Base-by-base conservation (phyloP, 2,113 vertebrate genomes). In the Cyprinus carpio region DNA sequence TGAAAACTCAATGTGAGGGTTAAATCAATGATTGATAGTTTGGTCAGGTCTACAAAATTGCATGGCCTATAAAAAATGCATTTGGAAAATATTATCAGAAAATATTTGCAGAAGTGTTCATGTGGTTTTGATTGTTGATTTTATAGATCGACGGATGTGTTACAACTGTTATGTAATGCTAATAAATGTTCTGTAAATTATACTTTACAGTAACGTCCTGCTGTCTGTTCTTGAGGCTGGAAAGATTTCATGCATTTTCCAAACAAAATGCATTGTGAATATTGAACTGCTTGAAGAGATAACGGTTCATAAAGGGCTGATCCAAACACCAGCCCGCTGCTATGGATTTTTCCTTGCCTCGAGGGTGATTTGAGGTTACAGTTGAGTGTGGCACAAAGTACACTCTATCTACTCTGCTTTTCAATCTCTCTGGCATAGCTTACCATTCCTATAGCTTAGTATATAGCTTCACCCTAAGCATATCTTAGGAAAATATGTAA, bases 261-360 rank as follows among this genome's bases (percentile, higher is more conserved):
- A 49, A 31, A 46, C 67, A 46, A 43, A 31, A 65, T 25, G 65
- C 43, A 71, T 75, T 16, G 40, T 46, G 69, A n/a, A n/a, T 82
- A 72, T 54, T 69, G 74, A 78, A n/a, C 25, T 18, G 43, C 62
- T 82, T 85, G 37, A 78, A 64, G 40, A 87, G 79, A 72, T 87
- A 87, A 82, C 37, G 56, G 74, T 82, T 54, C 56, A 77, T 51
- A 87, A 69, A 76, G 29, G 72, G 23, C 83, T 76, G 79, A 87
- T 85, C 51, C 67, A 82, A 64, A 51, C 74, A 82, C 51, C 83
- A 69, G 62, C 60, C 60, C 49, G 74, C 25, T 18, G n/a, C 31
- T 82, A 78, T 77, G 81, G 84, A 78, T 87, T 51, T 79, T 72
- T 71, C 58, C 71, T 75, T 75, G 85, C 85, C 71, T 51, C 37